These are phyloP conservation scores for Callinectes sapidus DNA, from an alignment of 2,888 invertebrate genomes.

Conservation along the genomic window DNA sequence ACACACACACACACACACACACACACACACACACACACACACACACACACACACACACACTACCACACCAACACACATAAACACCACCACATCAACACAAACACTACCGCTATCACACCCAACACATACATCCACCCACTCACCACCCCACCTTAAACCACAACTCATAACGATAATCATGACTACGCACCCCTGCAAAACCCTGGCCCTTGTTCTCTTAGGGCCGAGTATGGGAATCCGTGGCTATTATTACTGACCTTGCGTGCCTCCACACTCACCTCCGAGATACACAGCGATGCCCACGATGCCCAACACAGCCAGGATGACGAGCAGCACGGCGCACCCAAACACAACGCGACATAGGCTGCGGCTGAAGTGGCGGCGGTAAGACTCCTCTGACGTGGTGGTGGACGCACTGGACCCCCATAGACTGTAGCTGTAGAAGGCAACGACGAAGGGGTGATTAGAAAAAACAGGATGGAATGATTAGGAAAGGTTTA, in stretches of 20 bases:
- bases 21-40: background rate
- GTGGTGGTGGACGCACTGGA: conserved; percentile 58
- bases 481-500: background rate
- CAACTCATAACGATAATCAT: no score
- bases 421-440: conserved; percentile 71
- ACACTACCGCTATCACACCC: background rate
- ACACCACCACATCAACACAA: no score
- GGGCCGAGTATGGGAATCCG: no score
- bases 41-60: background rate
- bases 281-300: conserved; percentile 73
- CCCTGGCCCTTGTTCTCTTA: no score
- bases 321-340: conserved; percentile 70
- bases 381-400: conserved; percentile 68
- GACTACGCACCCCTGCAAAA: no score
- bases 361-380: conserved; percentile 71
- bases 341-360: conserved; percentile 72
- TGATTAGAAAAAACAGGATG: no score
- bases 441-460: background rate
- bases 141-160: background rate
- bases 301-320: conserved; percentile 73
- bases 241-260: no score
- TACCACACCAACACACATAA: background rate
- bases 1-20: no score
- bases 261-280: conserved; percentile 59
- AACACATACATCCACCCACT: background rate